phyloP scores from a whole-genome alignment of 2,888 invertebrate genomes.

The Zhuqinia jingwanae region DNA sequence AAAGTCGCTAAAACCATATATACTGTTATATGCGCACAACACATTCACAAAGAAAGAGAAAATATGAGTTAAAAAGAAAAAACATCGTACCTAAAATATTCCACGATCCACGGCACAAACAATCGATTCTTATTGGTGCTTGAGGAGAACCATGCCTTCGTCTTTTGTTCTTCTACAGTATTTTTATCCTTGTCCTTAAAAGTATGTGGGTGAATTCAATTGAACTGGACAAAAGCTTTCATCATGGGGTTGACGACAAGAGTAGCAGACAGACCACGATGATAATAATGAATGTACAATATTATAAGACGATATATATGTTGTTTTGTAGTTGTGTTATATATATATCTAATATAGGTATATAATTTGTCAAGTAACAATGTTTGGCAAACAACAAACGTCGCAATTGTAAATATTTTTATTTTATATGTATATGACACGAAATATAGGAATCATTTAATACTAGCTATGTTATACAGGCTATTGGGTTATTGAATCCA shows the following conservation, averaged over 20 bases:
- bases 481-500: no score
- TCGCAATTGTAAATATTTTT: slow-evolving; percentile 10
- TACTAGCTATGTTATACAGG: background rate
- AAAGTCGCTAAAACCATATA: no score
- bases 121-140: slow-evolving; percentile 12
- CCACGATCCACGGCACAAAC: slow-evolving; percentile 19
- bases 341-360: background rate
- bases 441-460: background rate
- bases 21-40: background rate
- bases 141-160: background rate
- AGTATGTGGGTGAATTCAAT: slow-evolving; percentile 19
- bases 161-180: background rate
- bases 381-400: background rate
- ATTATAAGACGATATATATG: no score
- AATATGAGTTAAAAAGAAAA: slow-evolving; percentile 2
- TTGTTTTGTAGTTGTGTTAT: no score
- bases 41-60: background rate
- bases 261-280: background rate
- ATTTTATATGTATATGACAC: slow-evolving; percentile 9
- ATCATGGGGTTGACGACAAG: background rate
- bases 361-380: background rate
- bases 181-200: slow-evolving; percentile 35
- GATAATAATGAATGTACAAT: background rate
- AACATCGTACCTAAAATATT: slow-evolving; percentile 22
- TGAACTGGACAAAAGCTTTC: slow-evolving; percentile 20